Conservation (phyloP, 2,888 invertebrate species). For the Thera obeliscata region DNA sequence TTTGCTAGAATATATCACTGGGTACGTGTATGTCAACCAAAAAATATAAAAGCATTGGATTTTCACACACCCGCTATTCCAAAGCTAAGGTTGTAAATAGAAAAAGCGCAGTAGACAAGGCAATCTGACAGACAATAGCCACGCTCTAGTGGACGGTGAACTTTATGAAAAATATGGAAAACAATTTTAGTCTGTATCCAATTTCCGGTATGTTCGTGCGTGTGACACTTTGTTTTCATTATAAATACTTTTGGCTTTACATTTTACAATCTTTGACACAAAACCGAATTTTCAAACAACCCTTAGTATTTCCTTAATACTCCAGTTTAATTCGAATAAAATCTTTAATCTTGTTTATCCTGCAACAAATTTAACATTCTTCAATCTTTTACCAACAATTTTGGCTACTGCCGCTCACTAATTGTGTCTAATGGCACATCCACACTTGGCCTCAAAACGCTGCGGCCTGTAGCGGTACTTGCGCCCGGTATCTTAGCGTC, state of each 20-base stretch:
- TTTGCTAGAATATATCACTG: too few species aligned
- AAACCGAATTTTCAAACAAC: background rate
- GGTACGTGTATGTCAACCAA: too few species aligned
- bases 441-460: too few species aligned
- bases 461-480: too few species aligned
- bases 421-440: too few species aligned
- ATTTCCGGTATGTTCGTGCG: slow-evolving; percentile 36
- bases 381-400: too few species aligned
- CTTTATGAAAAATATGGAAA: slow-evolving; percentile 21
- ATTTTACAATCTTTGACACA: slow-evolving; percentile 13
- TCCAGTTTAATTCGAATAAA: background rate
- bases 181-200: slow-evolving; percentile 37
- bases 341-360: too few species aligned
- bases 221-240: slow-evolving; percentile 32
- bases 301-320: background rate
- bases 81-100: background rate
- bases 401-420: too few species aligned
- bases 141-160: slow-evolving; percentile 1
- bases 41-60: background rate
- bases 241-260: slow-evolving; percentile 10
- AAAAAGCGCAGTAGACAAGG: background rate
- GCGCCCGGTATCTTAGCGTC: too few species aligned
- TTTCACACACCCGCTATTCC: background rate
- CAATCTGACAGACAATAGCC: background rate
- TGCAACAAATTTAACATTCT: too few species aligned